These are phyloP conservation scores for Physeter macrocephalus DNA, from an alignment of 2,113 vertebrate species.

Conservation along the genomic window DNA sequence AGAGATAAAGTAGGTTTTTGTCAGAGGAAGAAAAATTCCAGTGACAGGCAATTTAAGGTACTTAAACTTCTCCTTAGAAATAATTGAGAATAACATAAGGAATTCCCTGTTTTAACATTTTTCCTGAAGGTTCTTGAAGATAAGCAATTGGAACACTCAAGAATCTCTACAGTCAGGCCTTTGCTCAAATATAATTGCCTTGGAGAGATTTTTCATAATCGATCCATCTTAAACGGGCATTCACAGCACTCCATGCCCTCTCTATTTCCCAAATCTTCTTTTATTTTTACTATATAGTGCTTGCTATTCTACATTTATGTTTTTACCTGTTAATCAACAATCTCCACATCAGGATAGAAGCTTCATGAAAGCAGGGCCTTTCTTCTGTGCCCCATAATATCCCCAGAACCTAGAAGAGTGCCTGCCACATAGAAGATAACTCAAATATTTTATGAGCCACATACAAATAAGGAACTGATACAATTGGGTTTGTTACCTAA, in stretches of 20 bases:
- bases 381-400: not conserved
- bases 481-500: not conserved
- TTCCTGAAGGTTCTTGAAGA: not conserved
- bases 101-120: not conserved
- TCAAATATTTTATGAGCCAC: not conserved
- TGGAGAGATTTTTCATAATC: not conserved
- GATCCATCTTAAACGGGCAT: not conserved
- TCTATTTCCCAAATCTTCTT: not conserved
- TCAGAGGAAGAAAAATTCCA: not conserved
- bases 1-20: not conserved
- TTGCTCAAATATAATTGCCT: not conserved
- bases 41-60: not conserved
- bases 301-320: not conserved
- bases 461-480: not conserved
- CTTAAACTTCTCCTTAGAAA: not conserved
- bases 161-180: not conserved
- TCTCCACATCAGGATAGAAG: not conserved
- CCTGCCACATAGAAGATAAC: not conserved
- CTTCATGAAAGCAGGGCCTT: not conserved
- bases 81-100: not conserved
- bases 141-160: not conserved
- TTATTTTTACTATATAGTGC: not conserved
- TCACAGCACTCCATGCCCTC: accelerated
- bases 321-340: not conserved
- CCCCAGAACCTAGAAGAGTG: not conserved